phyloP scores from a whole-genome alignment of 2,113 vertebrate species.

The Greenwoodochromis staneri region DNA sequence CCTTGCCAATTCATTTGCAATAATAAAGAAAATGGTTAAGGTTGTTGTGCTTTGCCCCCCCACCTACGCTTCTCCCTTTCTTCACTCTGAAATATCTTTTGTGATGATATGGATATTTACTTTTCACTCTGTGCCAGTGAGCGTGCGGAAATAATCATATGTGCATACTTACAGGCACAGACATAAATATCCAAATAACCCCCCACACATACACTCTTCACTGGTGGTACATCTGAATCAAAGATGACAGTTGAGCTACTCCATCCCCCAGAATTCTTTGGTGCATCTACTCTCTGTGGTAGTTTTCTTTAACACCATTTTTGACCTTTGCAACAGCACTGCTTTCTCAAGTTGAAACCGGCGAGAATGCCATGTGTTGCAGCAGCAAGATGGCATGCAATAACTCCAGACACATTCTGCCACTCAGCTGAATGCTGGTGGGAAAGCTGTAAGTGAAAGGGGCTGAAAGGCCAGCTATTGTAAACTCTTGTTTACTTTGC shows the following conservation, averaged over 20 bases:
- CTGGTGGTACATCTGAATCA: conserved; percentile 47
- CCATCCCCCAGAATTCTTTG: conserved; percentile 55
- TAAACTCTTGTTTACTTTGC: conserved; percentile 62
- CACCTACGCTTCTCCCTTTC: neutral
- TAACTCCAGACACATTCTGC: conserved; percentile 31
- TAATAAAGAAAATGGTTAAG: conserved; percentile 64
- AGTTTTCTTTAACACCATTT: conserved; percentile 55
- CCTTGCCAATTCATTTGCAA: conserved; percentile 78
- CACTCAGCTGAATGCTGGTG: conserved; percentile 21
- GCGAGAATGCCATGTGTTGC: conserved; percentile 28
- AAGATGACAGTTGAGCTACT: conserved; percentile 51
- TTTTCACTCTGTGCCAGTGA: conserved; percentile 31
- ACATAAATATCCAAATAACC: conserved; percentile 53
- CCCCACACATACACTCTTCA: conserved; percentile 18
- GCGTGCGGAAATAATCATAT: conserved; percentile 50
- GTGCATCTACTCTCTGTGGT: conserved; percentile 22
- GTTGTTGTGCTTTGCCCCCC: conserved; percentile 44
- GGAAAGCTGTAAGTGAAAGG: conserved; percentile 27
- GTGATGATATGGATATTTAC: conserved; percentile 60
- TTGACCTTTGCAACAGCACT: conserved; percentile 42
- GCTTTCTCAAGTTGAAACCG: conserved; percentile 21
- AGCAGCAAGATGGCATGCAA: conserved; percentile 13
- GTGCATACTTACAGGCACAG: conserved; percentile 49
- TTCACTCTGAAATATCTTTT: conserved; percentile 47
- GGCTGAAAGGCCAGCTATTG: conserved; percentile 50